Conservation (phyloP, 2,113 vertebrate species). For the Cynocephalus volans region DNA sequence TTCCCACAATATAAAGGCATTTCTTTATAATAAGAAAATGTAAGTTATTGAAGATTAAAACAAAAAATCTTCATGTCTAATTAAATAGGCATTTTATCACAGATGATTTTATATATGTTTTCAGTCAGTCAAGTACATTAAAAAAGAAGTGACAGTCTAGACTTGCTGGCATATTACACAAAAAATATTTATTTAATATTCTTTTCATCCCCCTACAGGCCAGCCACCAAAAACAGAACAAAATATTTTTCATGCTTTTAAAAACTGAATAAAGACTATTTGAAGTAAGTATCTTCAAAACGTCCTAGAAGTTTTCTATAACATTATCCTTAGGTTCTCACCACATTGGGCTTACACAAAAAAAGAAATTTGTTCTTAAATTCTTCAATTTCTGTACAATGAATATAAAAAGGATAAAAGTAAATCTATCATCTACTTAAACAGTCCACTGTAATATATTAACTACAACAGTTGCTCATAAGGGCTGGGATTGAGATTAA, state of each 20-base stretch:
- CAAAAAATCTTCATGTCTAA: not conserved
- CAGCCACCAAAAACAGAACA: too few species aligned
- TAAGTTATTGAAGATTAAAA: not conserved
- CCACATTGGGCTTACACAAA: not conserved
- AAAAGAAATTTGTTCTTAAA: not conserved
- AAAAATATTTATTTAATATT: not conserved
- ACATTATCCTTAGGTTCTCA: conserved; percentile 6
- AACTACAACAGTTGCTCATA: not conserved
- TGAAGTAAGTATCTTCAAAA: conserved; percentile 1
- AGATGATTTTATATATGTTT: not conserved
- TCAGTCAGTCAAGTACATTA: not conserved
- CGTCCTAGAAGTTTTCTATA: not conserved
- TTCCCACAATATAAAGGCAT: not conserved
- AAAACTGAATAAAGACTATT: conserved; percentile 15
- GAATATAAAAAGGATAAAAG: conserved; percentile 13
- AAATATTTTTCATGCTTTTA: not conserved
- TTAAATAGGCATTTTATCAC: not conserved
- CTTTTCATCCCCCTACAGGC: not conserved
- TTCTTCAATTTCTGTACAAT: conserved; percentile 2
- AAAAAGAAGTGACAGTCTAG: not conserved
- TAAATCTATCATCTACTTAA: not conserved
- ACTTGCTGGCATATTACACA: not conserved
- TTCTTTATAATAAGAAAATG: not conserved
- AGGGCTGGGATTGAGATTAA: not conserved
- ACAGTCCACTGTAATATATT: not conserved